Conservation (phyloP, 2,797 vertebrate species). For the Crax fasciolata region DNA sequence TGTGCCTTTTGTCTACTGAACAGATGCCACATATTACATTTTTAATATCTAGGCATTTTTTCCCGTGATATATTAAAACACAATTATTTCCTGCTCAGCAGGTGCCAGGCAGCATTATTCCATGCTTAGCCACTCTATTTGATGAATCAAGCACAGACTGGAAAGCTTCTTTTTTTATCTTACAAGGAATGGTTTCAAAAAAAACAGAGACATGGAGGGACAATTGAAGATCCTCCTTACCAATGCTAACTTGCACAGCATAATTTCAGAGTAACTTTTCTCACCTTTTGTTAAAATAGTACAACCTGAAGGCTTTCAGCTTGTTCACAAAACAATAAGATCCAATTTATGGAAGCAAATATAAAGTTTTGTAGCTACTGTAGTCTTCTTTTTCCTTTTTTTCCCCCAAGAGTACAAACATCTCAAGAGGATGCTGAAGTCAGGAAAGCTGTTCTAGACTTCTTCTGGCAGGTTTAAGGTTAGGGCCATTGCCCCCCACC, state of each 20-base stretch:
- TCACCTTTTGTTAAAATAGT: background rate
- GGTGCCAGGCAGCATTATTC: background rate
- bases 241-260: background rate
- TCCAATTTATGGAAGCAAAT: background rate
- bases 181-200: background rate
- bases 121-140: constrained; percentile 1
- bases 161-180: constrained; percentile 11
- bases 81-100: constrained; percentile 21
- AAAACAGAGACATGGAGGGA: background rate
- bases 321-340: background rate
- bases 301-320: background rate
- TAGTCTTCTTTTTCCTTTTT: background rate
- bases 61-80: background rate
- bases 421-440: background rate
- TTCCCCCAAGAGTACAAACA: background rate
- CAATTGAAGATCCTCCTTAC: background rate
- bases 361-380: background rate
- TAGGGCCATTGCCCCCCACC: background rate
- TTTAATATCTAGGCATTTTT: constrained; percentile 26
- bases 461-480: background rate
- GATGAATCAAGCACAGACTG: background rate
- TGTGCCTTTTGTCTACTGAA: background rate
- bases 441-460: background rate
- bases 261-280: constrained; percentile 19
- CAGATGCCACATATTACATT: background rate